phyloP scores from a whole-genome alignment of 2,113 vertebrate genomes.

The Felis catus region F.catus_Fca126_mat1.0 CM031421.1:107636501-107637000 shows the following conservation, averaged over 20 bases:
- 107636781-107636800: not conserved
- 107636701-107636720: not conserved
- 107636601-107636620: slow-evolving; percentile 26
- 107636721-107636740: not conserved
- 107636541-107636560: slow-evolving; percentile 80
- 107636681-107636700: not conserved
- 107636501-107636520: slow-evolving; percentile 79
- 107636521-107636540: slow-evolving; percentile 75
- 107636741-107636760: not conserved
- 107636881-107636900: not conserved
- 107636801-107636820: not conserved
- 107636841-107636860: not conserved
- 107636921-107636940: not conserved
- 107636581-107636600: slow-evolving; percentile 28
- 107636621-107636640: not conserved
- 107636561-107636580: slow-evolving; percentile 74
- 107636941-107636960: not conserved
- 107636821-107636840: not conserved
- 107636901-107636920: not conserved
- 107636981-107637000: not conserved
- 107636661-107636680: not conserved
- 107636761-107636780: not conserved
- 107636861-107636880: not conserved
- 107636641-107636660: not conserved
- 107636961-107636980: not conserved